A percentile compares a stretch with the other conserved stretches of the same genome.
These are phyloP conservation scores for Epicauta chinensis DNA, from an alignment of 1,140 invertebrate species.

Conservation along the genomic window DNA sequence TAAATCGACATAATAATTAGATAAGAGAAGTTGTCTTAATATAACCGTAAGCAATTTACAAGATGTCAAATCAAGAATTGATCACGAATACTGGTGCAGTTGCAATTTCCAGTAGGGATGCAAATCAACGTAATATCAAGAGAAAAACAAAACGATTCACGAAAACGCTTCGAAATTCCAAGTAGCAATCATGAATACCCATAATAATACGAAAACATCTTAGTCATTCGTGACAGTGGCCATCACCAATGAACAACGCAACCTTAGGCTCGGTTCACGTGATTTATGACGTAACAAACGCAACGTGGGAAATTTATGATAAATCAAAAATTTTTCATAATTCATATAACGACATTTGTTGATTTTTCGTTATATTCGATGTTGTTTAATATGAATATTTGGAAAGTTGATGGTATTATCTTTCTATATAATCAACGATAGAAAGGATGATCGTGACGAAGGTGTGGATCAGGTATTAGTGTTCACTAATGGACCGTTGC, in stretches of 20 bases:
- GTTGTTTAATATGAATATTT: no score
- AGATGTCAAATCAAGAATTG: no score
- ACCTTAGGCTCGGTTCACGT: conserved; percentile 12
- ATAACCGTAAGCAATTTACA: no score
- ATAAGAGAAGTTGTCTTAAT: no score
- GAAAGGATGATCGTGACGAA: no score
- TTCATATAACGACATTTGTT: no score
- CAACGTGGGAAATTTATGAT: conserved; percentile 13
- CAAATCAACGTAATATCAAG: neutral
- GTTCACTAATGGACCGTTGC: conserved; percentile 10
- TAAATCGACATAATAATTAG: no score
- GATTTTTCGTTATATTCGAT: no score
- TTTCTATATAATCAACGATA: no score
- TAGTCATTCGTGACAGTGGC: conserved; percentile 17
- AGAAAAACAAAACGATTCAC: conserved; percentile 10
- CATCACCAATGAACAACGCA: conserved; percentile 15
- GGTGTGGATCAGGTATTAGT: no score
- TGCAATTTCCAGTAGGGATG: neutral
- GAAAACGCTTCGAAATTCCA: conserved; percentile 17
- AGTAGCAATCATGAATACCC: conserved; percentile 15
- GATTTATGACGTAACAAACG: neutral
- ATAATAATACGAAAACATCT: conserved; percentile 15
- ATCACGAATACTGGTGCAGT: no score
- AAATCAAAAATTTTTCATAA: conserved; percentile 2
- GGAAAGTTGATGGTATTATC: no score